Conservation (phyloP, 2,113 vertebrate genomes). For the Pandion haliaetus region DNA sequence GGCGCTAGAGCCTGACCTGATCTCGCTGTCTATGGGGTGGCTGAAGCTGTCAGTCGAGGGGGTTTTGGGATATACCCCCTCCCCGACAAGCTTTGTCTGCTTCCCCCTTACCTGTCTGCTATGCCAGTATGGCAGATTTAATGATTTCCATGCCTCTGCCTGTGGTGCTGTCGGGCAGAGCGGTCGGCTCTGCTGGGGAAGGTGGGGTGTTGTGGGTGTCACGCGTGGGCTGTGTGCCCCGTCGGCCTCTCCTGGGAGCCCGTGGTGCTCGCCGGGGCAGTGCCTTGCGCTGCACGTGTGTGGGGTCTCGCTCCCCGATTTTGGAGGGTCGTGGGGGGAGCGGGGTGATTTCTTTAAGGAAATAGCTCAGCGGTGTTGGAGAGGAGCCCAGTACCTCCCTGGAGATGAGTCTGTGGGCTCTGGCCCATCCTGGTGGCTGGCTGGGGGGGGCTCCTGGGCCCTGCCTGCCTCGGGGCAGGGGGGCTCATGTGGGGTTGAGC, state of each 20-base stretch:
- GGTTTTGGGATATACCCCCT: rapidly evolving
- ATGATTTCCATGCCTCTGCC: background rate
- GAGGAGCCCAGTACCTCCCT: background rate
- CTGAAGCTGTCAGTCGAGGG: background rate
- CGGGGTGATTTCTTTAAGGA: too few relatives aligned
- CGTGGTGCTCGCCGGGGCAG: background rate
- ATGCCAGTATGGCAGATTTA: rapidly evolving
- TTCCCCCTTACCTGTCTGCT: background rate
- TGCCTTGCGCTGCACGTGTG: too few relatives aligned
- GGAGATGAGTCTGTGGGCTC: rapidly evolving
- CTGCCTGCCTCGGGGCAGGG: background rate
- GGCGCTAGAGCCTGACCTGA: too few relatives aligned
- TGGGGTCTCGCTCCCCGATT: too few relatives aligned
- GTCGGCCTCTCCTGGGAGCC: background rate
- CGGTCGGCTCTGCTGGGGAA: background rate
- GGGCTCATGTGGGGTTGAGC: rapidly evolving
- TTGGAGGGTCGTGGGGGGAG: too few relatives aligned
- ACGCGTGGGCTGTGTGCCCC: rapidly evolving
- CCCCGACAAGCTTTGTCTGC: background rate
- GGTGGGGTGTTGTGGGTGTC: background rate
- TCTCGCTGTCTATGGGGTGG: background rate
- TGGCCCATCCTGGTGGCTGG: rapidly evolving
- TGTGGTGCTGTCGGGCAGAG: background rate
- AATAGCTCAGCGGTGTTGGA: rapidly evolving
- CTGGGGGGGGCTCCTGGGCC: background rate